Evolutionary conservation across 2,888 invertebrate genomes (phyloP).

Genomic region (Agrotis puta): DNA sequence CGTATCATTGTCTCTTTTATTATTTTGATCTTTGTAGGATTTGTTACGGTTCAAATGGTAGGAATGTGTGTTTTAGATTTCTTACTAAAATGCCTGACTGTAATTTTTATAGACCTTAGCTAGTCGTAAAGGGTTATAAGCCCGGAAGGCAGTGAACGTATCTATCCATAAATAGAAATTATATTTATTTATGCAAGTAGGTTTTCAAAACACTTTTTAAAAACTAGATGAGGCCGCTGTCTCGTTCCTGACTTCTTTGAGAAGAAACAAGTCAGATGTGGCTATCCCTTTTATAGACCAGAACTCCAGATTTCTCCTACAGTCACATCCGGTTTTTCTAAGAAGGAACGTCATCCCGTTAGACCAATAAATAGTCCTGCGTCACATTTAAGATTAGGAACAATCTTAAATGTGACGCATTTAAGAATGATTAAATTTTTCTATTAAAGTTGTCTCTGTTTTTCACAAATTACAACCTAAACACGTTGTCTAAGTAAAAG

Average conservation of each 20-base stretch:
- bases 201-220: no score
- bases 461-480: conserved; percentile 36
- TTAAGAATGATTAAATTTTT: no score
- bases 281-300: no score
- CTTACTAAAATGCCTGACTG: neutral
- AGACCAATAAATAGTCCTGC: neutral
- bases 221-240: no score
- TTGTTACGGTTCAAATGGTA: conserved; percentile 10
- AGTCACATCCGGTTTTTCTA: no score
- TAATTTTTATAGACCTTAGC: neutral
- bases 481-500: conserved; percentile 42
- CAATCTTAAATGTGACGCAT: no score
- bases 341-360: no score
- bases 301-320: no score
- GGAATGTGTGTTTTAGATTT: neutral
- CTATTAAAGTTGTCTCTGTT: conserved; percentile 1
- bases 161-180: neutral
- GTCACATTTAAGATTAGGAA: neutral
- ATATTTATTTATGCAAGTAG: no score
- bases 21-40: conserved; percentile 49
- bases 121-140: neutral
- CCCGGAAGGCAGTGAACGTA: neutral
- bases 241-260: no score
- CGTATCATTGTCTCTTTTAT: conserved; percentile 59
- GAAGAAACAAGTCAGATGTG: no score